Evolutionary conservation across 2,113 vertebrate genomes (phyloP), one percentile per base, ranked within the genome.

Genomic region (Periophthalmodon schlosseri): DNA sequence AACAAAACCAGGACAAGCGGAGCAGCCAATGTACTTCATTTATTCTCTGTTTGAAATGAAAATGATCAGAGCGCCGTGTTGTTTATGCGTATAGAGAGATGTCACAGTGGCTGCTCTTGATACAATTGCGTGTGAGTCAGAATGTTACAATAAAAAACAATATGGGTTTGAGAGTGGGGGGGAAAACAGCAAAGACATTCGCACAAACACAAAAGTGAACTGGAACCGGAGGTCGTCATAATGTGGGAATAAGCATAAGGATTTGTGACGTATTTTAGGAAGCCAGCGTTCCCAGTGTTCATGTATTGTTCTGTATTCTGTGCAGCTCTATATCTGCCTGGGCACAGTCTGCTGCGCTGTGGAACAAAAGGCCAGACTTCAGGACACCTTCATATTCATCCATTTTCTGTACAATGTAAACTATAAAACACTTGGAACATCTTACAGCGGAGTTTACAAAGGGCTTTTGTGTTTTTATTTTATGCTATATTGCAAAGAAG

Each of bases 351-450:
- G 15, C 2, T 49, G 57, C 52, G 23, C 20, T 21, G 1, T 34
- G 69, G 28, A 80, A 64, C 70, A 74, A 76, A 71, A 60, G 64
- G 65, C 78, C 47, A 28, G 63, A 71, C 68, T 49, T 63, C 70
- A 69, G 77, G 73, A 74, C 73, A 68, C 23, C 46, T 39, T 36
- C 68, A 21, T 75, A 57, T 78, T 81, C 70, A 23, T 57, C 21
- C 74, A 65, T 84, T 28, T 28, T 64, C 76, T 49, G 56, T 63
- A 70, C 36, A 76, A 78, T 47, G 74, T n/a, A n/a, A 46, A 68
- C 21, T 50, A 68, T 70, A 56, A 66, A 69, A 44, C 13, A 67
- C 70, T 56, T 67, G 18, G 39, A 49, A 52, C 57, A 68, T 44
- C 15, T 49, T 70, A 61, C 69, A 74, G 36, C 58, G 66, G 66